Evolutionary conservation across 2,888 invertebrate species (phyloP), one percentile per base, ranked within the genome.

Genomic region (Conus canariensis): DNA sequence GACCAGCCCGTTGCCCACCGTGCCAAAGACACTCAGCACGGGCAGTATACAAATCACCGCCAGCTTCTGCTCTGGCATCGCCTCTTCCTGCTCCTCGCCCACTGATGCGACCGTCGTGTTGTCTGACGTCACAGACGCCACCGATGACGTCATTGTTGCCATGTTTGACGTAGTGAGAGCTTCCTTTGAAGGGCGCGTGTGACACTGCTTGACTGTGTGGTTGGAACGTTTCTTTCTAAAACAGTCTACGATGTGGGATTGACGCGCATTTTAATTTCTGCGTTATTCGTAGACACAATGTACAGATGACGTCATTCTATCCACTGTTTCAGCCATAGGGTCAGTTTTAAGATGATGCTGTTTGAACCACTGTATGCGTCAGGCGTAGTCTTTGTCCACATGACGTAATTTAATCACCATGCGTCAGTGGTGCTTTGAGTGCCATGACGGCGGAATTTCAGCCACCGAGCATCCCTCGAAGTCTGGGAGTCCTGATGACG

Each of bases 1-100:
- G 8, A 96, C 96, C 9, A 95, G 91, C 7, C 94, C 93, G 90
- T 96, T 96, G 6, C 96, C 96, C 14, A 94, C 93, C 9, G 94
- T 95, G 59, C 96, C 96, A 30, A 94, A 92, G 14, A 95, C 91
- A 88, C 94, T 93, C 87, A 96, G 94, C 87, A 95, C 91, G 10
- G 94, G 92, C 70, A 96, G 92, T 88, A 95, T 92, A 7, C 91
- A 93, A 89, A 95, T 92, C 9, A 95, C 91, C 16, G 90, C 88
- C n/a, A 90, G 89, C 45, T 88, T 88, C 85, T 91, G 83, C 56
- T 85, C 88, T 60, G 70, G 22, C 22, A 67, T 80, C 30, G 85
- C 12, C 3, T 83, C 89, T n/a, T 16, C 64, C 9, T 59, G 19
- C 64, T 12, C 64, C 9, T 19, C n/a, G 9, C 9, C 1, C 45